Evolutionary conservation across 2,797 vertebrate species (phyloP), one percentile per base, ranked within the genome.

Genomic region (Hyperoplus lanceolatus): DNA sequence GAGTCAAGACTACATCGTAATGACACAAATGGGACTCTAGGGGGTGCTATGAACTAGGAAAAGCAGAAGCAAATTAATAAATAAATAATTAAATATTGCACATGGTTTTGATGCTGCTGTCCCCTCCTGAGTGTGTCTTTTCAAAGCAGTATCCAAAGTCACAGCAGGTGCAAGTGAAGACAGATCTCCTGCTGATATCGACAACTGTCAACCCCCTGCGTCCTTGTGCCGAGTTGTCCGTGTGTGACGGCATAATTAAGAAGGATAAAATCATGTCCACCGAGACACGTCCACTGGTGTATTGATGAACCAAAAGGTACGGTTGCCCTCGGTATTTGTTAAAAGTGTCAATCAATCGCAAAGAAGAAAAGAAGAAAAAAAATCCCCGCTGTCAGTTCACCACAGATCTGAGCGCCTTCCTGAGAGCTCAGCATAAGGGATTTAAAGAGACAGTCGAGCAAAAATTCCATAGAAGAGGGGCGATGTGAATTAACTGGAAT

Each of bases 31-130:
- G 42, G 42, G 79, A 82, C 90, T 84, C 80, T 81, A 91, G 92
- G 79, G 88, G 93, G 89, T 76, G 91, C 90, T 87, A 77, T 82
- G 86, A 87, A 74, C 80, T 75, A 72, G 59, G 79, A 77, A 73
- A 90, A 93, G 81, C 84, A 87, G 80, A 77, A 71, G 70, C 16
- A 78, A 67, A 75, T 70, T 65, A 45, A 29, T 29, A 29, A 29
- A 29, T 29, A 29, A 29, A 29, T 29, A 2, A 29, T 29, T 29
- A 81, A 62, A 77, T 90, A 93, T 93, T 94, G 92, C 93, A 94
- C 90, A 89, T 86, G 70, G 86, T 91, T 90, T 54, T 76, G 82
- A 86, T 69, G 70, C 48, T 83, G 58, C 53, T 82, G 67, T 49
- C 76, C 38, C 69, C 38, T 79, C 57, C 55, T 58, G 29, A 48